Evolutionary conservation across 2,888 invertebrate genomes (phyloP), one percentile per base, ranked within the genome.

Genomic region (Epistrophella euchroma): DNA sequence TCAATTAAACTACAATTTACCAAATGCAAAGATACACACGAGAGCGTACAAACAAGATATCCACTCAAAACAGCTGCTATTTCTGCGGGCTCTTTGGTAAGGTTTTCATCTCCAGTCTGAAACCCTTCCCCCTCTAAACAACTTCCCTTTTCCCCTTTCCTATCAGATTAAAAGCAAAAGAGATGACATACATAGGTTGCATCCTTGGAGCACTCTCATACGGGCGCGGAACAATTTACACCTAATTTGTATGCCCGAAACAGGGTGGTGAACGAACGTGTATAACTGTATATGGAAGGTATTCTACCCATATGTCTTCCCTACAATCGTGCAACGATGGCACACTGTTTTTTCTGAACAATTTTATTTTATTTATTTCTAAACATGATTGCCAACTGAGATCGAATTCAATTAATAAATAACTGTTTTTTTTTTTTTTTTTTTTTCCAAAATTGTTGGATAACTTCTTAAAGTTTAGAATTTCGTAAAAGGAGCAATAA

Each of bases 1-100:
- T 86, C 77, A 86, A 86, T 86, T 82, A 86, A 86, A 86, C 71
- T 77, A 64, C 71, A 86, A 74, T 86, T 82, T 78, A 70, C 58
- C 58, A 78, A 78, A 71, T 68, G 68, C 55, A 58, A 56, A 73
- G 81, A 81, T 71, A 71, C 62, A 52, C 37, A 56, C 71, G 15
- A 22, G 15, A 22, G 17, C 71, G 17, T 17, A 55, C 73, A 76
- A 73, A 76, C 22, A 64, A 45, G 28, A 77, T 76, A 73, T 64
- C 52, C 73, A 62, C 56, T 75, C 28, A 37, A 79, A 75, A 56
- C 70, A 56, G 37, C 72, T 72, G 56, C 37, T 71, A n/a, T 25
- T 45, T 55, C 79, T 76, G 75, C 43, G 72, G 77, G 76, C 70
- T 40, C 58, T 74, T 68, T 56, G 32, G 43, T 43, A 43, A 43